Base-by-base conservation (phyloP, 1,140 invertebrate genomes). In the Danaus melanippus region DNA sequence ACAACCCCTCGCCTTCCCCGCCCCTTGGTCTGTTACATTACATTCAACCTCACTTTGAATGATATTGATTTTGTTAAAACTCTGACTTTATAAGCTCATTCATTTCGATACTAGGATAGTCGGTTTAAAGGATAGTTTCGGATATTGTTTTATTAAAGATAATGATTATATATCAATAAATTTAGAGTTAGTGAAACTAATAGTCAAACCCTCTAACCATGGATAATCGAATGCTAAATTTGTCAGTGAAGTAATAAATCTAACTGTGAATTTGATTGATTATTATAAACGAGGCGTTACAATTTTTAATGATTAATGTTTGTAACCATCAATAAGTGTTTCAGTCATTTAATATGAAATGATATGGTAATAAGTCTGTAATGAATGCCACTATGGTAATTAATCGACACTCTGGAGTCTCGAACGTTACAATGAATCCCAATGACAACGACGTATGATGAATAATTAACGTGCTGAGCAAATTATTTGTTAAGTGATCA, bases 331-430 rank as follows among this genome's bases (percentile, higher is more conserved):
- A 32, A 32, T 32, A 32, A 32, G 21, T 32, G 21, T 32, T 32
- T 32, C 21, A 32, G 21, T 32, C 21, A 32, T 32, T 32, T 32
- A 32, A 32, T 32, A 32, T 32, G 21, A 32, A 32, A 32, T 7
- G 21, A 32, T 32, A 32, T 21, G 46, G 12, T 47, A 47, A 47
- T 21, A 47, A 47, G 46, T 40, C 10, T 10, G 48, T 41, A 53
- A 53, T 46, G 51, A 53, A 53, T 46, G n/a, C 32, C 21, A 47
- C 43, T 40, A n/a, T 39, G 51, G 42, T 53, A 53, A 53, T 53
- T 53, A 53, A 46, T 53, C 51, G 44, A 32, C 43, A 45, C 52
- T 53, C 52, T 12, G 45, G 44, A 54, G 45, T 46, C 12, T 32
- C 21, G 21, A 44, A 47, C 21, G 47, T 54, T 54, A 54, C 45